Evolutionary conservation across 2,113 vertebrate species (phyloP).

Genomic region (Gobius niger): DNA sequence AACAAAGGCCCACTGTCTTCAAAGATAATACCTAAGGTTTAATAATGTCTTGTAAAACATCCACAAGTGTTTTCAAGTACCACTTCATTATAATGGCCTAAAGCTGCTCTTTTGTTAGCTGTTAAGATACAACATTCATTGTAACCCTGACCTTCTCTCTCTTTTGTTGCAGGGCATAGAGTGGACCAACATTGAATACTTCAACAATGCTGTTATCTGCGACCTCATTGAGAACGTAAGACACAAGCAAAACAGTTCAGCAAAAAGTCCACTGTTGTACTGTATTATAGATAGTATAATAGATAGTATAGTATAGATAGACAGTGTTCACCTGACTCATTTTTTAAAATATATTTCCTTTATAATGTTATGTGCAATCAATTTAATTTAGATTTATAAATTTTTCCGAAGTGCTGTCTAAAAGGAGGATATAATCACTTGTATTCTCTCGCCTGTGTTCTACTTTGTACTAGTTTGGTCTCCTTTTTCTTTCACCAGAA

Average conservation of each 20-base stretch:
- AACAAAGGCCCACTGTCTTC: slow-evolving; percentile 4
- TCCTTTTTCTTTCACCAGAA: slow-evolving; percentile 56
- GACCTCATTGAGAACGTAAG: slow-evolving; percentile 98
- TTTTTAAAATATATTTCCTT: no score
- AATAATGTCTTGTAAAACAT: background rate
- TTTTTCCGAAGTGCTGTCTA: no score
- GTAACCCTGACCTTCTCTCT: slow-evolving; percentile 36
- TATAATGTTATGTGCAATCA: background rate
- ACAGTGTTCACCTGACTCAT: no score
- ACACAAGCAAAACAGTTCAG: background rate
- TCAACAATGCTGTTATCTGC: slow-evolving; percentile 98
- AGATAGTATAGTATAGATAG: no score
- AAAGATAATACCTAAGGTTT: background rate
- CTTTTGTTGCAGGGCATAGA: slow-evolving; percentile 87
- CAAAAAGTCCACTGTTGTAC: background rate
- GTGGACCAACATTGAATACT: slow-evolving; percentile 98
- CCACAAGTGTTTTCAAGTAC: background rate
- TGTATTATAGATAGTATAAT: no score
- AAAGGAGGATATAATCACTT: no score
- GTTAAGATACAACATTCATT: slow-evolving; percentile 1
- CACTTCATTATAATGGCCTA: background rate
- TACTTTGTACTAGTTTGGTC: background rate
- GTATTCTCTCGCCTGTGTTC: no score
- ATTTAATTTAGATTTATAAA: no score
- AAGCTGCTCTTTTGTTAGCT: background rate